Conservation (phyloP, 1,140 invertebrate genomes). For the Manduca sexta region DNA sequence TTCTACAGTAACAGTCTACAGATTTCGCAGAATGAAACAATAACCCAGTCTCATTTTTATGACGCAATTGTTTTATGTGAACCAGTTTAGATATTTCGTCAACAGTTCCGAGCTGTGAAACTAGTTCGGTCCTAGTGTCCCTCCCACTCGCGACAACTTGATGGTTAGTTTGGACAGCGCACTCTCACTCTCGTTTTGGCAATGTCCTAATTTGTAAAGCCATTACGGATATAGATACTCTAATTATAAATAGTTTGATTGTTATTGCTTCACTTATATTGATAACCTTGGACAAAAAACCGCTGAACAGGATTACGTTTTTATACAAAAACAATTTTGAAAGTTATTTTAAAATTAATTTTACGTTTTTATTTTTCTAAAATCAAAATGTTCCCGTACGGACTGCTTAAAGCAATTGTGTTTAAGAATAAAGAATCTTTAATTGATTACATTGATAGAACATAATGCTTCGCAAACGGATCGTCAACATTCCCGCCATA, state of each 20-base stretch:
- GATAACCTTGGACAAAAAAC: background rate
- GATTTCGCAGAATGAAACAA: too few species aligned
- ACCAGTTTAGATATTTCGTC: background rate
- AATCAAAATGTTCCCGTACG: background rate
- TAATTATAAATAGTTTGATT: too few species aligned
- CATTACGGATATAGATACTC: background rate
- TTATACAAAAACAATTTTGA: background rate
- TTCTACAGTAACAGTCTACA: too few species aligned
- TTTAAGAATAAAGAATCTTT: background rate
- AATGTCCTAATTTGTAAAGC: conserved; percentile 4
- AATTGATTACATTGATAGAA: background rate
- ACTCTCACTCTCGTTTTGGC: conserved; percentile 41
- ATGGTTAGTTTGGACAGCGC: conserved; percentile 11
- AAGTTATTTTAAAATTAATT: too few species aligned
- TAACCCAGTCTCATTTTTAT: too few species aligned
- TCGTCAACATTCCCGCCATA: too few species aligned
- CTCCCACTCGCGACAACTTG: conserved; percentile 14
- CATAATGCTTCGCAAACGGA: too few species aligned
- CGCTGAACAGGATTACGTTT: background rate
- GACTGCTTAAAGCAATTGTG: background rate
- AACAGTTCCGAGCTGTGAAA: background rate
- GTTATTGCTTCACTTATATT: background rate
- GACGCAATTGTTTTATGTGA: too few species aligned
- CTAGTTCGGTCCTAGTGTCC: conserved; percentile 7
- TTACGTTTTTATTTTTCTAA: too few species aligned